Percentiles rank a stretch among this genome's conserved stretches.
Evolutionary conservation across 2,113 vertebrate species (phyloP).

Genomic region (Dipodomys merriami): DNA sequence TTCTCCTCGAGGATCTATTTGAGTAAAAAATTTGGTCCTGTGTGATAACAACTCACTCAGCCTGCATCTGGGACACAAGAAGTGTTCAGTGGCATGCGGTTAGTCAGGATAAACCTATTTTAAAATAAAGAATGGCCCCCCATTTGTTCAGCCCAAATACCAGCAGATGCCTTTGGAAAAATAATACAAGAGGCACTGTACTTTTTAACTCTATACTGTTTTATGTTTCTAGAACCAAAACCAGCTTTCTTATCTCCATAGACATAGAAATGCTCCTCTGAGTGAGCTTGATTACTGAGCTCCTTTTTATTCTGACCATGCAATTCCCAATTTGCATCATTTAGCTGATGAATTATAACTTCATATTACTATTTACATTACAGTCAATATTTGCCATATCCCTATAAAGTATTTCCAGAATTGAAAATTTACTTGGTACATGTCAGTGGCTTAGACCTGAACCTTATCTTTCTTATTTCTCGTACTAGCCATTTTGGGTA

Average conservation of each 20-base stretch:
- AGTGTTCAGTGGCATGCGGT: not conserved
- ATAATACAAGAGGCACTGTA: not conserved
- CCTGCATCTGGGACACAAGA: not conserved
- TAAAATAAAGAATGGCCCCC: constrained; percentile 2
- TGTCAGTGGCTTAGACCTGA: not conserved
- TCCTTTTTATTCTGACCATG: not conserved
- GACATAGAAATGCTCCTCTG: not conserved
- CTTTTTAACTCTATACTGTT: not conserved
- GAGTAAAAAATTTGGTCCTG: not conserved
- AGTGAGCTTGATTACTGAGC: not conserved
- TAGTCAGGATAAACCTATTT: constrained; percentile 7
- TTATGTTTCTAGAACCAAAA: not conserved
- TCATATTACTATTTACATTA: not conserved
- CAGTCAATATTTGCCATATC: not conserved
- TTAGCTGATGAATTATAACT: not conserved
- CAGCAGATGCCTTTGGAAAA: not conserved
- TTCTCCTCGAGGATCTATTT: constrained; percentile 2
- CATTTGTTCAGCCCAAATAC: not conserved
- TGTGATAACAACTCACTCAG: constrained; percentile 25
- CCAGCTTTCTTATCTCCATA: not conserved
- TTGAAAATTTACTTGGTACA: not conserved
- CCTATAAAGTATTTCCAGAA: not conserved
- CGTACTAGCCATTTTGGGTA: not conserved
- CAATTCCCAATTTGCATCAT: not conserved
- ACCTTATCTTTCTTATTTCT: not conserved